Evolutionary conservation across 2,888 invertebrate genomes (phyloP).

Genomic region (Patella depressa): DNA sequence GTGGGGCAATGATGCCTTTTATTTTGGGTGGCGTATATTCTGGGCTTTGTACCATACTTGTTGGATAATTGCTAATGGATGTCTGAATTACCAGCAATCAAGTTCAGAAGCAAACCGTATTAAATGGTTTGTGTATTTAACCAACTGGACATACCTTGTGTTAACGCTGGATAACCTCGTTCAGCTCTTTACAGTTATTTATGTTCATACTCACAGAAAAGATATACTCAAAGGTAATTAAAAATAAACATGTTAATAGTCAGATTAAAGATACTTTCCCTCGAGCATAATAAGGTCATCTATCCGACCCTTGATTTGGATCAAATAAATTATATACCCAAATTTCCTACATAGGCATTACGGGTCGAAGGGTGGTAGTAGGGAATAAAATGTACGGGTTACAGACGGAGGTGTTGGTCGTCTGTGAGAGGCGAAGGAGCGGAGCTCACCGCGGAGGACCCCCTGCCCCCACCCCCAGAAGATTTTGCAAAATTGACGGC

Average conservation of each 20-base stretch:
- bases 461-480: too few relatives aligned
- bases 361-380: too few relatives aligned
- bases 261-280: too few relatives aligned
- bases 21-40: conserved; percentile 31
- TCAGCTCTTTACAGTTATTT: conserved; percentile 25
- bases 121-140: conserved; percentile 48
- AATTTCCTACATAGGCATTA: too few relatives aligned
- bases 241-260: neutral
- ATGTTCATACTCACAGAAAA: conserved; percentile 10
- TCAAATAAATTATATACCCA: too few relatives aligned
- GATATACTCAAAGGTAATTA: conserved; percentile 15
- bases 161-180: conserved; percentile 30
- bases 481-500: too few relatives aligned
- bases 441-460: too few relatives aligned
- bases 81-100: conserved; percentile 14
- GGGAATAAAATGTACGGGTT: too few relatives aligned
- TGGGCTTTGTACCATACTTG: conserved; percentile 35
- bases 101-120: conserved; percentile 21
- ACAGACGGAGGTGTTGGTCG: too few relatives aligned
- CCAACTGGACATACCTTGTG: conserved; percentile 42
- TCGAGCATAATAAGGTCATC: too few relatives aligned
- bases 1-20: conserved; percentile 20
- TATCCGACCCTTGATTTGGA: too few relatives aligned
- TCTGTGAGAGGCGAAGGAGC: too few relatives aligned
- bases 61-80: conserved; percentile 33